These are phyloP conservation scores for Phrynocephalus guinanensis DNA, from an alignment of 2,797 vertebrate genomes.

Conservation along the genomic window DNA sequence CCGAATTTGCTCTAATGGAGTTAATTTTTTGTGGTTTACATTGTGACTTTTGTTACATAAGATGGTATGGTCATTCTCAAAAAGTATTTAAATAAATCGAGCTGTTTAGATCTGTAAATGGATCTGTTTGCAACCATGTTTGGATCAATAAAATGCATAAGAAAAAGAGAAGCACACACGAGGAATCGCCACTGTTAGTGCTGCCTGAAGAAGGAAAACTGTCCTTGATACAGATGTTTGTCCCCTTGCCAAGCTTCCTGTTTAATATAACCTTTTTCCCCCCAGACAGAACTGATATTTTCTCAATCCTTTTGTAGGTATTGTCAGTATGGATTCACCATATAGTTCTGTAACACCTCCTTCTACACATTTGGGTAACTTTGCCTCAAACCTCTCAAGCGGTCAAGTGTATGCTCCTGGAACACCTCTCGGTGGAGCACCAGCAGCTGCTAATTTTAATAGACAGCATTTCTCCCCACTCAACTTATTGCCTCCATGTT, in stretches of 20 bases:
- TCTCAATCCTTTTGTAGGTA: conserved; percentile 69
- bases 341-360: conserved; percentile 83
- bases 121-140: too few relatives aligned
- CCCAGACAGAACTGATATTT: conserved; percentile 30
- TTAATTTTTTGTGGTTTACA: neutral
- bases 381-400: conserved; percentile 83
- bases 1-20: neutral
- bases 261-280: neutral
- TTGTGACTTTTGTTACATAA: neutral
- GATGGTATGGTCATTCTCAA: neutral
- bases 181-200: neutral
- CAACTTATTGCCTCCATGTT: conserved; percentile 84
- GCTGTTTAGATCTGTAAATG: neutral
- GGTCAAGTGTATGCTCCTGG: conserved; percentile 82
- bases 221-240: neutral
- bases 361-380: conserved; percentile 83
- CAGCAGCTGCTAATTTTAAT: conserved; percentile 84
- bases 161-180: neutral
- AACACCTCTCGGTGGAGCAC: conserved; percentile 78
- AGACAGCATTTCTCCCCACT: conserved; percentile 86
- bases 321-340: conserved; percentile 83
- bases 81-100: neutral
- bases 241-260: rapidly evolving
- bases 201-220: neutral
- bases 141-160: too few relatives aligned